Conservation (phyloP, 2,888 invertebrate species). For the Tetrapedia diversipes region DNA sequence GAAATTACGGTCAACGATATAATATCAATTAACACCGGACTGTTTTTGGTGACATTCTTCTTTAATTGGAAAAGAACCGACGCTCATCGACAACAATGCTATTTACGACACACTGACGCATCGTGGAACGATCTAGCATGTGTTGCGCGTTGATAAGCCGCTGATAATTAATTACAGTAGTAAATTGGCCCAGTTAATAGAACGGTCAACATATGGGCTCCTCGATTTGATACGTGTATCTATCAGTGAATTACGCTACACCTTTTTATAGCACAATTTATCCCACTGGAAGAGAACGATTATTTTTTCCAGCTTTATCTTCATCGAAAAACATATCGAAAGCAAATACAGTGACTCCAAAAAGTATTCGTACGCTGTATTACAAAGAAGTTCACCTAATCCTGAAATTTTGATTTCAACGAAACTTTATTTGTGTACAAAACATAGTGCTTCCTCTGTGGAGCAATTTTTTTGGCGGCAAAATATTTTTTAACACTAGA, state of each 20-base stretch:
- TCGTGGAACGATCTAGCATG: slow-evolving; percentile 20
- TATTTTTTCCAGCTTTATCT: not conserved
- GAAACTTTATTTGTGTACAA: too few relatives aligned
- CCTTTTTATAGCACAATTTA: not conserved
- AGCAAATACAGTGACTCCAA: too few relatives aligned
- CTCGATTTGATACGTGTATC: not conserved
- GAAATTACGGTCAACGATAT: not conserved
- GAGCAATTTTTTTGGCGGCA: too few relatives aligned
- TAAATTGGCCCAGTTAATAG: slow-evolving; percentile 31
- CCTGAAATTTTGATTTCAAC: too few relatives aligned
- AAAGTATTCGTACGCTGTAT: too few relatives aligned
- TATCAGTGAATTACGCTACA: not conserved
- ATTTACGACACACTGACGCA: slow-evolving; percentile 1
- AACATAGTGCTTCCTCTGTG: too few relatives aligned
- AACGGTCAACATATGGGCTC: not conserved
- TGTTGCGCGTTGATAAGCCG: slow-evolving; percentile 47
- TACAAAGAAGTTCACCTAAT: too few relatives aligned
- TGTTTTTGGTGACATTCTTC: not conserved
- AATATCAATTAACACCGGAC: not conserved
- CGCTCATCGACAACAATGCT: not conserved
- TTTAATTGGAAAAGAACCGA: not conserved
- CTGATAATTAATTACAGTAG: slow-evolving; percentile 53
- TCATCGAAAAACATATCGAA: too few relatives aligned
- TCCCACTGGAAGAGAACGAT: not conserved
- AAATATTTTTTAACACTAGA: too few relatives aligned